A percentile compares a stretch with the other conserved stretches of the same genome.
Conservation (phyloP, 2,113 vertebrate species). For the Gymnobelideus leadbeateri region DNA sequence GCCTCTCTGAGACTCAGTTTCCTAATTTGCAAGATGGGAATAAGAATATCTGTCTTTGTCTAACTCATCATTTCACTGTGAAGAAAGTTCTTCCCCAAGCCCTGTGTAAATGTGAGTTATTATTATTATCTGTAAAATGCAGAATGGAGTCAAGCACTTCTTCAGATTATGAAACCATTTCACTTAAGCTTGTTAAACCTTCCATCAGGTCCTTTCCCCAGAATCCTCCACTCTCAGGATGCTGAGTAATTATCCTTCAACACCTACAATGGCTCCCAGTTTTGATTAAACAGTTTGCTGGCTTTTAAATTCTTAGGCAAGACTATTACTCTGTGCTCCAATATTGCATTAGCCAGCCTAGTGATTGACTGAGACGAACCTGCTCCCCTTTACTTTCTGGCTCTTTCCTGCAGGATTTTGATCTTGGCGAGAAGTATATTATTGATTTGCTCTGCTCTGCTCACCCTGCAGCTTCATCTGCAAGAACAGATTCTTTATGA, state of each 20-base stretch:
- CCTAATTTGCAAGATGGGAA: neutral
- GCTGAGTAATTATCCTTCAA: constrained; percentile 68
- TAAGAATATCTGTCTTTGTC: neutral
- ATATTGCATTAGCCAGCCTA: constrained; percentile 62
- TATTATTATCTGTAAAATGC: neutral
- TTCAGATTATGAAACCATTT: constrained; percentile 44
- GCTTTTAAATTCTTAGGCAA: constrained; percentile 81
- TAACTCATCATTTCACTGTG: neutral
- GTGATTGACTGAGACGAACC: constrained; percentile 79
- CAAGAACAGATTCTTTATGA: constrained; percentile 87
- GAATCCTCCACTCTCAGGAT: constrained; percentile 37
- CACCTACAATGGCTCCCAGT: constrained; percentile 68
- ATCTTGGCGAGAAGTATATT: constrained; percentile 83
- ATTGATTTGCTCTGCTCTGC: constrained; percentile 83
- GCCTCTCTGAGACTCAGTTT: neutral
- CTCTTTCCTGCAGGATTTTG: constrained; percentile 84
- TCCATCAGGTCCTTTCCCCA: constrained; percentile 42
- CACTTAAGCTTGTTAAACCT: constrained; percentile 13
- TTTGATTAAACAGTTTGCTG: constrained; percentile 83
- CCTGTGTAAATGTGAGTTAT: neutral
- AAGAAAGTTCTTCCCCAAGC: neutral
- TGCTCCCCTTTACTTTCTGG: constrained; percentile 72
- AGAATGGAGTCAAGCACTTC: neutral
- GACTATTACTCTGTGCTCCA: constrained; percentile 71
- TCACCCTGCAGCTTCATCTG: constrained; percentile 83